Evolutionary conservation across 2,113 vertebrate species (phyloP), one percentile per base, ranked within the genome.

Genomic region (Chrysemys picta): DNA sequence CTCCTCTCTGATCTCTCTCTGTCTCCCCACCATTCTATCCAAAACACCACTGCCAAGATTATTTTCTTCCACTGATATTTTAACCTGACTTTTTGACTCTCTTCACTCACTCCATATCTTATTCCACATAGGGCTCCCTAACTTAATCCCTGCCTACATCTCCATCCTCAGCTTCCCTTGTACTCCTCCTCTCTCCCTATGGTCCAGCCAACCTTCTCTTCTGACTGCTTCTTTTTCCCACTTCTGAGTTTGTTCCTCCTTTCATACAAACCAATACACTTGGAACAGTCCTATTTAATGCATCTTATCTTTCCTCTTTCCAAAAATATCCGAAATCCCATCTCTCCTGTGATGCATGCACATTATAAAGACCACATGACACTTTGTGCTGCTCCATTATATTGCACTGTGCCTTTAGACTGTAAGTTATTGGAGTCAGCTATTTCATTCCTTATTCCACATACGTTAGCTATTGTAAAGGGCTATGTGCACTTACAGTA

Each of bases 401-500:
- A 69, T 69, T 69, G 35, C 35, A 19, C 13, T 47, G 45, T 25
- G 27, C 24, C 24, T 78, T 10, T 16, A 47, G 25, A 47, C 45
- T 16, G 4, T 42, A 13, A 45, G 22, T 45, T 45, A 19, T 25
- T 42, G 6, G 42, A 22, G 57, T 22, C 0, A 2, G 47, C 2
- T 47, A 2, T 7, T 54, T 0, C 0, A 17, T 38, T n/a, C 29
- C n/a, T 10, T 2, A 5, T 65, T 49, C 11, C 8, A 42, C 8
- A 19, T 65, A 35, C 38, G 35, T 69, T 69, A n/a, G 16, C 16
- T 69, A n/a, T n/a, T n/a, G 19, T n/a, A 35, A 72, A n/a, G n/a
- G 19, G 57, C 14, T 1, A 0, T 65, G 22, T 9, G 19, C 24
- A 3, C 9, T 6, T 4, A 22, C 35, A 13, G 2, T n/a, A 93